Evolutionary conservation across 2,888 invertebrate species (phyloP), one percentile per base, ranked within the genome.

Genomic region (Polyommatus iphigenia): DNA sequence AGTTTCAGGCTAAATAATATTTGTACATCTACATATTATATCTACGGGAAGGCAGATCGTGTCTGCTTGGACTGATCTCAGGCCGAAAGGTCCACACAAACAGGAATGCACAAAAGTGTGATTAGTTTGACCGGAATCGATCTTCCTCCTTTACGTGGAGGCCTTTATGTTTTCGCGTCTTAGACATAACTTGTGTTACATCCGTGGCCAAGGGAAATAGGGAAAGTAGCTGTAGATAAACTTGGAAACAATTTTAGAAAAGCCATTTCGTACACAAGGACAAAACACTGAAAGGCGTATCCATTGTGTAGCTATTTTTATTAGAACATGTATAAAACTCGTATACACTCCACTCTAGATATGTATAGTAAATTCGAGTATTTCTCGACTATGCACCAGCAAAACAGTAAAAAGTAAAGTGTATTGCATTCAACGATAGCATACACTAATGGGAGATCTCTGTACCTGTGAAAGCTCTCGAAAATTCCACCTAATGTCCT

Each of bases 381-480:
- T 24, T 67, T 32, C 67, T 18, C 24, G 20, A n/a, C 24, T 20
- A 59, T n/a, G 59, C 59, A 59, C 20, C 20, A 13, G 24, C 62
- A 24, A 62, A 24, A 67, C 29, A 67, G 29, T 67, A 32, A 67
- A 67, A 29, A 29, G 29, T 10, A 29, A 13, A 24, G 15, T 67
- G 29, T 67, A 29, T 29, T 24, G 29, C 24, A 24, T 29, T 32
- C 67, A 24, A 62, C 24, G 10, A 62, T 24, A 62, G 59, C 20
- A n/a, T 59, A 20, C 6, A 29, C 67, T 67, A 67, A 67, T 67
- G 67, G 29, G 15, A 32, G 32, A 67, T 67, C 29, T 67, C 67
- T 67, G 67, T 67, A 67, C 29, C 29, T 67, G 67, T 67, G 6
- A 67, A 67, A 67, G 67, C 67, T 67, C 29, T 67, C 7, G 29